phyloP scores from a whole-genome alignment of 92 coral and sea anemone species.

The Palythoa caribaeorum region DNA sequence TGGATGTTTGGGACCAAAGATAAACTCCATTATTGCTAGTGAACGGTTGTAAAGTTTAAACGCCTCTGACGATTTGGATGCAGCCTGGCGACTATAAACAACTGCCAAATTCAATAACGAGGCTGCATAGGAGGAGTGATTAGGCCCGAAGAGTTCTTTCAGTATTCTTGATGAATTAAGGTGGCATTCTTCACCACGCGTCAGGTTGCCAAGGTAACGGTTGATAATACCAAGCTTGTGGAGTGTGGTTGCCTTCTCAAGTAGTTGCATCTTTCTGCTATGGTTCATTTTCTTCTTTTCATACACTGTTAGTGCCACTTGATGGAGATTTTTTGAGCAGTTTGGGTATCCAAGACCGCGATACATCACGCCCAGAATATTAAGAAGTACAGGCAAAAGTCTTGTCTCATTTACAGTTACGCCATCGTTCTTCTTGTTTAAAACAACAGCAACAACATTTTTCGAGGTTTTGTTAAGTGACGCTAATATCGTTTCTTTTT shows the following conservation, averaged over 20 bases:
- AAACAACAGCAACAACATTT: slow-evolving; percentile 16
- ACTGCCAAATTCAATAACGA: slow-evolving; percentile 81
- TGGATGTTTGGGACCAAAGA: slow-evolving; percentile 76
- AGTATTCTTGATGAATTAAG: slow-evolving; percentile 65
- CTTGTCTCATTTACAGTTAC: background rate
- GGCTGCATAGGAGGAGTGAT: slow-evolving; percentile 70
- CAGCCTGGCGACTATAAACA: slow-evolving; percentile 73
- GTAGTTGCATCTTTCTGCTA: background rate
- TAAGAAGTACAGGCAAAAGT: slow-evolving; percentile 54
- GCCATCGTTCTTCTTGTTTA: background rate
- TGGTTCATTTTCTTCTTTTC: background rate
- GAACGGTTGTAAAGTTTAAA: slow-evolving; percentile 69
- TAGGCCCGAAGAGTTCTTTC: slow-evolving; percentile 47
- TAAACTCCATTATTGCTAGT: slow-evolving; percentile 46
- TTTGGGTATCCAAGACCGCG: slow-evolving; percentile 74
- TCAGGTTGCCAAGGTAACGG: slow-evolving; percentile 77
- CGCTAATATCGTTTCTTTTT: slow-evolving; percentile 41
- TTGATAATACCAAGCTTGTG: slow-evolving; percentile 86
- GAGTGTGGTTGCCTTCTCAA: slow-evolving; percentile 68
- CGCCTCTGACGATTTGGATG: slow-evolving; percentile 42
- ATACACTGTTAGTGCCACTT: slow-evolving; percentile 48
- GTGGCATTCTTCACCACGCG: slow-evolving; percentile 62
- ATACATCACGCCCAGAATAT: slow-evolving; percentile 76
- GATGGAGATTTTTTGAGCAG: slow-evolving; percentile 74
- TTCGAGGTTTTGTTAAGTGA: slow-evolving; percentile 59